Base-by-base conservation (phyloP, 2,797 vertebrate species). In the Crenichthys baileyi region DNA sequence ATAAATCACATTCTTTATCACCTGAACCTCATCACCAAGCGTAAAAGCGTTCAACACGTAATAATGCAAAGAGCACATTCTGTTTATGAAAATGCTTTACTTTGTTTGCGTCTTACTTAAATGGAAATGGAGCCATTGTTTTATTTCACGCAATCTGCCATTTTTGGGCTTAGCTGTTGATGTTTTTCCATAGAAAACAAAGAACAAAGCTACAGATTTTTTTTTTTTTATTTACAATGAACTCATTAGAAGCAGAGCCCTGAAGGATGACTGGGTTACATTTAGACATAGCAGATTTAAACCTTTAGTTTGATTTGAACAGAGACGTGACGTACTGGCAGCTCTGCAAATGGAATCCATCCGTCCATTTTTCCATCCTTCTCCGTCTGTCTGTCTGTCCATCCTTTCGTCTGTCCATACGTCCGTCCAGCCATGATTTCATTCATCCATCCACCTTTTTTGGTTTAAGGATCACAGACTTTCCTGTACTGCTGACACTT, bases 11-110 rank as follows among this genome's bases (percentile, higher is more conserved):
- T 83, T 68, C 72, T 81, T 81, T 74, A 68, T 63, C 70, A 68
- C 68, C 71, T 80, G 77, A 86, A 73, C 73, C 70, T 83, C 76
- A 77, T 83, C 70, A 82, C 39, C 83, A 81, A 87, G 11, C 26
- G 13, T 29, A 71, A 29, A 50, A 83, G 22, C 41, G 58, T 79
- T 82, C 75, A 78, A 44, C 79, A 72, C 70, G 74, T 46, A 70
- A 76, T 83, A 78, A 72, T 53, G 13, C 77, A 44, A 46, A 31
- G 55, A 26, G 51, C 63, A 72, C 60, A 46, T 72, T 81, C 39
- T 70, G 31, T 79, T 76, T 71, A 78, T 71, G 36, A 65, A 78
- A 56, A 77, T 20, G 20, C 44, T 72, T 48, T 55, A 73, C 24
- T 75, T 65, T 53, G 36, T 56, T 72, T 70, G 44, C 44, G 13